Base-by-base conservation (phyloP, 2,113 vertebrate species). In the Phylloscopus trochilus region DNA sequence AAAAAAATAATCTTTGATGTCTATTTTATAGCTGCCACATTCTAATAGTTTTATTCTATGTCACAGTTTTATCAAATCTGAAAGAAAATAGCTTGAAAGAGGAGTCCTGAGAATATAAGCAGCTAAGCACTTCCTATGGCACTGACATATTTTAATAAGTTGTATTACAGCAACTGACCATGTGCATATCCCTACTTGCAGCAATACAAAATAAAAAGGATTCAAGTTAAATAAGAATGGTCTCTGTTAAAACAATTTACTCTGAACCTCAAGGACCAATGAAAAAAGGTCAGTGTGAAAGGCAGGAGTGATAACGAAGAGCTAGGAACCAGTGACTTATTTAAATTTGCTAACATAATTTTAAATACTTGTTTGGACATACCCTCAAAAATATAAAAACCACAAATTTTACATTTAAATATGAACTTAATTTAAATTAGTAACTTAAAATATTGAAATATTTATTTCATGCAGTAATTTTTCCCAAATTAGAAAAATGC, bases 71-170 rank as follows among this genome's bases (percentile, higher is more conserved):
- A 93, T 49, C 7, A 1, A 68, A 78, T 83, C 92, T 80, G 59
- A 95, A 94, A 73, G 49, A 93, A 90, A 92, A 33, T 59, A 72
- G 39, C 62, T 95, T 95, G 94, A 89, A 97, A 67, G 62, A 49
- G 67, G 8, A 85, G 21, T 47, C 60, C 51, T 13, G 5, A 87
- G 19, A 35, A 79, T 58, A 83, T 22, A 16, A 90, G 30, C 37
- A 88, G 49, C 49, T 63, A 83, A 90, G 56, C 33, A 75, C 15
- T 63, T 84, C 47, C 7, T 47, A 37, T 15, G 33, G 10, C 19
- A 76, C 66, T 83, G 73, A 75, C 12, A 37, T 23, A 51, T 60
- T 88, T 86, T 56, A 90, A 1, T 59, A 78, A 82, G 27, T 33
- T 72, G 8, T 27, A 56, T 60, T 56, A 73, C 41, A 22, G 62